Conservation (phyloP, 2,113 vertebrate species). For the Cynopterus brachyotis region DNA sequence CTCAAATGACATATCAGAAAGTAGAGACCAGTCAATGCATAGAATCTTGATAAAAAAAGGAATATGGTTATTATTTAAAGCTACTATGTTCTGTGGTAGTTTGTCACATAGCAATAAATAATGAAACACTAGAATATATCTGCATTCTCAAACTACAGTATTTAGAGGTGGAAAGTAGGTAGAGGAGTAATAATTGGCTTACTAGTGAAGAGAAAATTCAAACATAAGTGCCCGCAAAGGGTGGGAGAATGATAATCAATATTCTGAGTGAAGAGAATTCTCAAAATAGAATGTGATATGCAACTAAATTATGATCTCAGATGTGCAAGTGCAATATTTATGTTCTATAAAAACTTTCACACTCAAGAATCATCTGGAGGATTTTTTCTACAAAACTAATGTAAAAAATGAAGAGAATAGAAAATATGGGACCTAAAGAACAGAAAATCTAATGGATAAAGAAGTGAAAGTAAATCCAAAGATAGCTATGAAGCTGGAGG, state of each 20-base stretch:
- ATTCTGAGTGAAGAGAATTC: neutral
- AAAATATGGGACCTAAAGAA: neutral
- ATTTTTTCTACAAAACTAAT: conserved; percentile 25
- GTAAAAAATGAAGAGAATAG: neutral
- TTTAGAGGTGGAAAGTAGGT: neutral
- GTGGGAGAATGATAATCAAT: neutral
- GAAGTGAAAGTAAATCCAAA: neutral
- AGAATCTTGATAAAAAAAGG: neutral
- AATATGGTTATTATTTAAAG: neutral
- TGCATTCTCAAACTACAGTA: neutral
- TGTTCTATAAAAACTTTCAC: conserved; percentile 1
- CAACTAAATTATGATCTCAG: neutral
- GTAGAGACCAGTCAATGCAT: neutral
- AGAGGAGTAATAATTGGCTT: neutral
- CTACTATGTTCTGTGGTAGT: neutral
- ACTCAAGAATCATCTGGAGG: neutral
- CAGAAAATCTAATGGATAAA: neutral
- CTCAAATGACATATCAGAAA: neutral
- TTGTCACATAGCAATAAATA: neutral
- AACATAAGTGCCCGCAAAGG: neutral
- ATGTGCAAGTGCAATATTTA: neutral
- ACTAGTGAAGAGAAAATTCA: conserved; percentile 8
- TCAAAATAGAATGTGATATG: neutral
- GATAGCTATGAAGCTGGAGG: neutral
- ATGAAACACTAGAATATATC: neutral